Conservation (phyloP, 2,113 vertebrate species). For the Perccottus glenii region DNA sequence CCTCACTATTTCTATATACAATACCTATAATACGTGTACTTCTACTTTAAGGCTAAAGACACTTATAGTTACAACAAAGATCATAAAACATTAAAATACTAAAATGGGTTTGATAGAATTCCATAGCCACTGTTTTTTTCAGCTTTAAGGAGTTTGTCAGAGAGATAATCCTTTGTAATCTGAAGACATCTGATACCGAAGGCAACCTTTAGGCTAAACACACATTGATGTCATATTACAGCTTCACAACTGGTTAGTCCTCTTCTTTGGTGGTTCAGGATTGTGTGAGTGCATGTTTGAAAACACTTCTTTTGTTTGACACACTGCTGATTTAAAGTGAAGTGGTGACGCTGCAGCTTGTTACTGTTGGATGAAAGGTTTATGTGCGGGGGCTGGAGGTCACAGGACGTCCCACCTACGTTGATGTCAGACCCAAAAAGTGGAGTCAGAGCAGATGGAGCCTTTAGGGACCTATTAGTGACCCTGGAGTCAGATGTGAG, state of each 20-base stretch:
- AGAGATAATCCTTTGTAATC: too few species aligned
- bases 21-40: too few species aligned
- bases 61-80: too few species aligned
- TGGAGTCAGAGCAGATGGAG: conserved; percentile 42
- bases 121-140: too few species aligned
- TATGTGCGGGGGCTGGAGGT: conserved; percentile 25
- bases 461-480: conserved; percentile 43
- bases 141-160: too few species aligned
- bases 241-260: background rate
- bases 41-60: too few species aligned
- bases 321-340: background rate
- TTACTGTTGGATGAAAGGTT: conserved; percentile 3
- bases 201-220: too few species aligned
- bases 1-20: too few species aligned
- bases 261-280: background rate
- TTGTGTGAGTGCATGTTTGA: background rate
- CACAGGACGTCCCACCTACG: conserved; percentile 2
- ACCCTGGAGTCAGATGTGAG: conserved; percentile 52
- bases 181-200: too few species aligned
- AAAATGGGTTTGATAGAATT: too few species aligned
- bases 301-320: background rate
- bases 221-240: background rate
- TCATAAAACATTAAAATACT: too few species aligned
- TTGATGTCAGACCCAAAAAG: background rate
- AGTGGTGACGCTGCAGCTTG: background rate